Conservation (phyloP, 2,113 vertebrate species). For the Chunga burmeisteri region DNA sequence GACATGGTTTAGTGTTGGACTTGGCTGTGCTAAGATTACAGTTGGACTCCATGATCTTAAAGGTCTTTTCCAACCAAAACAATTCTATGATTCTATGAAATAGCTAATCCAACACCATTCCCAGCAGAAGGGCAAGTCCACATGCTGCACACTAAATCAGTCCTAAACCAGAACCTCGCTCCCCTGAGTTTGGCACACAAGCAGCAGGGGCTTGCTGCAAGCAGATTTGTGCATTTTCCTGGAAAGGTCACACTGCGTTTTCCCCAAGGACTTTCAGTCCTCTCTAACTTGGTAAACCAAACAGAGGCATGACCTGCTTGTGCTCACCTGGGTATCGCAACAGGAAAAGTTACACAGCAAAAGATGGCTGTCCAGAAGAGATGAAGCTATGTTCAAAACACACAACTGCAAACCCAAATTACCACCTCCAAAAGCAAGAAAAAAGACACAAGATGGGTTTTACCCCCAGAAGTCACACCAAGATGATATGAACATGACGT, state of each 20-base stretch:
- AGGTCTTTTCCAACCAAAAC: no score
- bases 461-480: background rate
- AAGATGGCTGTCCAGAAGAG: background rate
- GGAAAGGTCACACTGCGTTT: background rate
- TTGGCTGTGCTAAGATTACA: no score
- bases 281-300: background rate
- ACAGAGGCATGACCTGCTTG: background rate
- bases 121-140: background rate
- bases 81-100: no score
- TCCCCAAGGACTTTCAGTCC: background rate
- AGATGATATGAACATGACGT: accelerated
- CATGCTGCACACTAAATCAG: background rate
- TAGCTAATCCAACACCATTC: no score
- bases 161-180: background rate
- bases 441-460: background rate
- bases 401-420: background rate
- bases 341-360: background rate
- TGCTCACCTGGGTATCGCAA: background rate
- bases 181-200: background rate
- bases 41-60: no score
- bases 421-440: background rate
- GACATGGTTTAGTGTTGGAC: no score
- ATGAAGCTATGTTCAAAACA: background rate
- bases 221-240: accelerated
- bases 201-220: background rate